Evolutionary conservation across 2,113 vertebrate species (phyloP), one percentile per base, ranked within the genome.

Genomic region (Barbus barbus): DNA sequence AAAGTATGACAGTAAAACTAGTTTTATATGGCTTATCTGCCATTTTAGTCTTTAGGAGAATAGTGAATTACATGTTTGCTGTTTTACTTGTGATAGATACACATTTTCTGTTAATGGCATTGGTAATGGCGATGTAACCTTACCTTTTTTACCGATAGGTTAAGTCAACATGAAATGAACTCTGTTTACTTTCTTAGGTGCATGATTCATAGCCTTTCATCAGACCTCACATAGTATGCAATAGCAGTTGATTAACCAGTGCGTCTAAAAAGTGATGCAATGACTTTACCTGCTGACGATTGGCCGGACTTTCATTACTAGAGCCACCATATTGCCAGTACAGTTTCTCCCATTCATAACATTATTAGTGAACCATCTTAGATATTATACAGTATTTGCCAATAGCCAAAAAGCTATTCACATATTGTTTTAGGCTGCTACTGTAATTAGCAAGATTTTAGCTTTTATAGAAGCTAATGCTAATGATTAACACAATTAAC

Each of bases 1-100:
- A 22, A 44, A 75, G 44, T n/a, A 24, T 63, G 71, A 75, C 24
- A 75, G 22, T 69, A 44, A 41, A 83, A 7, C 38, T 74, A 14
- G 38, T 51, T 44, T 83, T 48, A 75, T 83, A 5, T 46, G 2
- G 69, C 8, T 60, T 12, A 20, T 58, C 11, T 74, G 33, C 18
- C 36, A 2, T 38, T 73, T 73, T 60, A 24, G 53, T 20, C 36
- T 48, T 60, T 12, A 33, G 24, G 69, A 72, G 22, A 72, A 72
- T 72, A 11, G 38, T n/a, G 36, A 72, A 72, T 41, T 9, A 41
- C 69, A 71, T 41, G 67, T 71, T 24, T 14, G 36, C 33, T 12
- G 9, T 44, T 72, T 72, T 14, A 24, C 22, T 72, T 72, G 4
- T 22, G 3, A 18, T 24, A 44, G 36, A 72, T 72, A 72, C 24